These are phyloP conservation scores for Drosophila orosa DNA, from an alignment of 1,140 invertebrate species.

Conservation along the genomic window DNA sequence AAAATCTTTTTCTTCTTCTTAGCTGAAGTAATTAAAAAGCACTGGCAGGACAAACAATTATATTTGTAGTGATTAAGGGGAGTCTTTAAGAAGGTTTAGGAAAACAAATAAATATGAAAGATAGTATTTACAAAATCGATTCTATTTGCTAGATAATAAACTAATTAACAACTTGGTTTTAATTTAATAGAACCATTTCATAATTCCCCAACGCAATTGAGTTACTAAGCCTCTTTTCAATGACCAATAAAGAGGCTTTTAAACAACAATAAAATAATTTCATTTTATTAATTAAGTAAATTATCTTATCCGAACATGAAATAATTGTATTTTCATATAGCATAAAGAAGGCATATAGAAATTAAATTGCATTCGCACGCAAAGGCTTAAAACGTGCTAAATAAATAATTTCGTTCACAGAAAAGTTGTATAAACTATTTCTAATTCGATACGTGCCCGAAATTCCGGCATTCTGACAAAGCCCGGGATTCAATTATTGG, in stretches of 20 bases:
- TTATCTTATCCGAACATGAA: neutral
- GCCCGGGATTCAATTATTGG: conserved; percentile 17
- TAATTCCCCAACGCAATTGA: neutral
- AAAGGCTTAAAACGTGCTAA: conserved; percentile 8
- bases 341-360: neutral
- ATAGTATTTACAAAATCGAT: neutral
- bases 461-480: conserved; percentile 9
- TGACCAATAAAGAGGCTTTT: neutral
- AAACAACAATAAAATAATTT: neutral
- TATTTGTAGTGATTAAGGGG: neutral
- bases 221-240: neutral
- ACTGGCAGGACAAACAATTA: conserved; percentile 1
- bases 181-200: neutral
- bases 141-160: neutral
- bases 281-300: conserved; percentile 12
- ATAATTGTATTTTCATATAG: neutral
- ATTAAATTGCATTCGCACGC: neutral
- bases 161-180: neutral
- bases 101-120: neutral
- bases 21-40: conserved; percentile 2
- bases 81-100: neutral
- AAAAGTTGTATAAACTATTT: conserved; percentile 23
- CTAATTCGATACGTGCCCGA: conserved; percentile 21
- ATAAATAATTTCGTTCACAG: conserved; percentile 14
- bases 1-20: no score